A percentile compares a stretch with the other conserved stretches of the same genome.
Conservation (phyloP, 2,797 vertebrate genomes). For the Sebastes ruberrimus region DNA sequence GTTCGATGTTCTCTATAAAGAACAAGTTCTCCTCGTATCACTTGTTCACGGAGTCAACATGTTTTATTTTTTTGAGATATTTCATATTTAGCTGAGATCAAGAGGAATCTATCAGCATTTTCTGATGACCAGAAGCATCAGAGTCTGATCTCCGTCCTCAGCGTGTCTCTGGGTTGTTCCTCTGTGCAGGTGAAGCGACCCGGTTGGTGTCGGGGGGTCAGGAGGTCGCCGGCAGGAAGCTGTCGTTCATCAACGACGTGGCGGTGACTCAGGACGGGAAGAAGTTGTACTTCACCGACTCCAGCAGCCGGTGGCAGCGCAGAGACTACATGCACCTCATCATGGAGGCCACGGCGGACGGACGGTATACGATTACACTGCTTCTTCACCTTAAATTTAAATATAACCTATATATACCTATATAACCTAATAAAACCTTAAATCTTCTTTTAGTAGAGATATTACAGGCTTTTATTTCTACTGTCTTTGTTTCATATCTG, state of each 20-base stretch:
- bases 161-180: background rate
- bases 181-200: slow-evolving; percentile 82
- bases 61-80: no score
- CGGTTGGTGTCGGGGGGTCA: slow-evolving; percentile 84
- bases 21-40: no score
- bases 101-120: no score
- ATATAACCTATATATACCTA: no score
- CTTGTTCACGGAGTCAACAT: no score
- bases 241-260: slow-evolving; percentile 94
- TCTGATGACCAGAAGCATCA: no score
- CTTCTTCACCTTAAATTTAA: no score
- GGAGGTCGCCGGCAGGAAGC: slow-evolving; percentile 85
- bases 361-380: slow-evolving; percentile 78
- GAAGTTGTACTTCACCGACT: slow-evolving; percentile 95
- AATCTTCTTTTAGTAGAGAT: no score
- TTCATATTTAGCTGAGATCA: no score
- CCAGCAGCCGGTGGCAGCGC: slow-evolving; percentile 97
- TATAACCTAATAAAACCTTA: no score
- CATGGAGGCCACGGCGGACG: slow-evolving; percentile 95
- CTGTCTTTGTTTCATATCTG: background rate
- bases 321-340: slow-evolving; percentile 88
- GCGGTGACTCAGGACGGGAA: slow-evolving; percentile 90
- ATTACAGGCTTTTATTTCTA: no score
- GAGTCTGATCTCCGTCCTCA: background rate
- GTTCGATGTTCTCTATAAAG: background rate